A percentile compares a stretch with the other conserved stretches of the same genome.
These are phyloP conservation scores for Agonopterix alstromeriana DNA, from an alignment of 2,888 invertebrate species.

Conservation along the genomic window DNA sequence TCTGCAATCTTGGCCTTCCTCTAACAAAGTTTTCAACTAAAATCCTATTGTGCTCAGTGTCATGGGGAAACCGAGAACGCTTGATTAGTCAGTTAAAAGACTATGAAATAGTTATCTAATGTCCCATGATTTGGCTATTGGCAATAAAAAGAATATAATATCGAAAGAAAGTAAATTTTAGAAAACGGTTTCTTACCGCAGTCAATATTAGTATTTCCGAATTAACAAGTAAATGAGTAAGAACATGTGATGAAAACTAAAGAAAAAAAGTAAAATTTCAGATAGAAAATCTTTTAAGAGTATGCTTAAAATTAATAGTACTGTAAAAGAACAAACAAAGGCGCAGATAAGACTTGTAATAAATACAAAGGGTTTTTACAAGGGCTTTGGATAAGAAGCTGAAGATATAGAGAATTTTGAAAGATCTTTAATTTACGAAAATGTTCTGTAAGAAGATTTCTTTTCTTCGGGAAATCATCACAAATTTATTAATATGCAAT, in stretches of 20 bases:
- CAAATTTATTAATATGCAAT: no score
- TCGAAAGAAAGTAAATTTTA: no score
- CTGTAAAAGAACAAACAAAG: constrained; percentile 32
- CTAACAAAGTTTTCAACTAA: constrained; percentile 74
- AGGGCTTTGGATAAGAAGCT: constrained; percentile 28
- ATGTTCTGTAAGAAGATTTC: no score
- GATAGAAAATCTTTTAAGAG: constrained; percentile 22
- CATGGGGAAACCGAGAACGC: constrained; percentile 44
- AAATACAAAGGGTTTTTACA: constrained; percentile 40
- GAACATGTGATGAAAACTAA: no score
- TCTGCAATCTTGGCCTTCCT: constrained; percentile 69
- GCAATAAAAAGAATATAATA: no score
- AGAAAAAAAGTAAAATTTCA: constrained; percentile 18
- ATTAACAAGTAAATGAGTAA: no score
- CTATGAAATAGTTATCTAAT: not conserved
- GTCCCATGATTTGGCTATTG: no score
- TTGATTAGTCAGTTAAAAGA: constrained; percentile 49
- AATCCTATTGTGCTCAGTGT: constrained; percentile 68
- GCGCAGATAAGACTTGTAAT: constrained; percentile 32
- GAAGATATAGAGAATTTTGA: not conserved
- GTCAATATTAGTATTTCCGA: no score
- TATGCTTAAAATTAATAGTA: constrained; percentile 25
- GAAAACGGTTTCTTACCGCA: no score
- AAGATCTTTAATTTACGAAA: no score
- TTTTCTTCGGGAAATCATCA: no score